phyloP scores from a whole-genome alignment of 2,888 invertebrate genomes.

The Heteromyza rotundicornis region DNA sequence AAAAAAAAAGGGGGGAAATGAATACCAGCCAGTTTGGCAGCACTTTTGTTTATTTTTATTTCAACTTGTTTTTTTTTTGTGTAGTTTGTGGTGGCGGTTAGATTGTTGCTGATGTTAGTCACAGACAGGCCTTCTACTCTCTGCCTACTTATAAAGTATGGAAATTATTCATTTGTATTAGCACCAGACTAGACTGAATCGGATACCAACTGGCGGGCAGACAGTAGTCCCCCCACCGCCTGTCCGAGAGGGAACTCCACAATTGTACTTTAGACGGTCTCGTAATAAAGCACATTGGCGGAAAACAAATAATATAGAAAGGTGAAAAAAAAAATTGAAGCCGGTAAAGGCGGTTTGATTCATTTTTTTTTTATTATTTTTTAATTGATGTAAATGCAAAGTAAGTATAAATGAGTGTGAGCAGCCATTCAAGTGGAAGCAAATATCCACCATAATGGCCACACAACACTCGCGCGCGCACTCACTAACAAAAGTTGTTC shows the following conservation, averaged over 20 bases:
- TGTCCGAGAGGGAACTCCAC: neutral
- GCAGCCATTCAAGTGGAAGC: neutral
- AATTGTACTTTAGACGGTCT: neutral
- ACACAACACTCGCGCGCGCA: no score
- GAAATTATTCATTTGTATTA: constrained; percentile 12
- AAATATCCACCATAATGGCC: no score
- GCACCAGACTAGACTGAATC: no score
- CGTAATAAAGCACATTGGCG: neutral
- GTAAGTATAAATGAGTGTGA: neutral
- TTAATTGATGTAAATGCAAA: neutral
- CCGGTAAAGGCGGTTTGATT: neutral
- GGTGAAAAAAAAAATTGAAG: neutral
- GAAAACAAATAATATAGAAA: neutral
- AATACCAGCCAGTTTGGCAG: constrained; percentile 4
- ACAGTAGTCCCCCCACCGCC: no score
- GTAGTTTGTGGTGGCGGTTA: neutral
- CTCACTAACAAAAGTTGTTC: no score
- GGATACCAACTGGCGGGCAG: no score
- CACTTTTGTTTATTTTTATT: constrained; percentile 13
- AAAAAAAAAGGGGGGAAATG: no score
- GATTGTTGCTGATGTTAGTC: constrained; percentile 2
- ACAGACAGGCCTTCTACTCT: neutral
- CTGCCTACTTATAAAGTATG: constrained; percentile 6
- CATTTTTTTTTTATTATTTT: neutral
- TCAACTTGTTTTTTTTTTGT: no score